Percentiles rank a stretch among this genome's conserved stretches.
Evolutionary conservation across 2,888 invertebrate genomes (phyloP).

Genomic region (Caenorhabditis virilis): DNA sequence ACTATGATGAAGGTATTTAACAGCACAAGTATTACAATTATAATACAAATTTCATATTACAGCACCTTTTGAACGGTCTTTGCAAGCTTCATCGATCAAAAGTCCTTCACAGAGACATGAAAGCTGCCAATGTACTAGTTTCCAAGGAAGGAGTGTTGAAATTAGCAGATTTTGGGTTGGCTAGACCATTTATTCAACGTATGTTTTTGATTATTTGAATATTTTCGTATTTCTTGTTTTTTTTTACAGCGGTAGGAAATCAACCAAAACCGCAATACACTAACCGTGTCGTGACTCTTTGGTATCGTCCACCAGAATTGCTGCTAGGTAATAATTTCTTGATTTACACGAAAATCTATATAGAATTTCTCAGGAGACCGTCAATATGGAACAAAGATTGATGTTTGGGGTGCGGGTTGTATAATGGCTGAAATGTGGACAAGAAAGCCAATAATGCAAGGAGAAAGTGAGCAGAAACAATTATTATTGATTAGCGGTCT

Average conservation of each 20-base stretch:
- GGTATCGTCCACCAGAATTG: constrained; percentile 79
- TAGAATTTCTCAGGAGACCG: constrained; percentile 70
- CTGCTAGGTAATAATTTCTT: constrained; percentile 61
- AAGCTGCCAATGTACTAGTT: constrained; percentile 95
- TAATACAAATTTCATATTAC: constrained; percentile 9
- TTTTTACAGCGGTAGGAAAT: constrained; percentile 1
- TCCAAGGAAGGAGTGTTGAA: constrained; percentile 92
- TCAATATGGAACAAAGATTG: constrained; percentile 94
- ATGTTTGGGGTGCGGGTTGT: constrained; percentile 90
- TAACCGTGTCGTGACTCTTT: constrained; percentile 94
- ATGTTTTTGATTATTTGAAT: background rate
- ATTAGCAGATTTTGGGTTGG: constrained; percentile 95
- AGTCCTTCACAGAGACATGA: constrained; percentile 89
- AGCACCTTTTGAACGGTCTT: constrained; percentile 71
- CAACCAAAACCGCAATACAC: constrained; percentile 76
- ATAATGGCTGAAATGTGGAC: constrained; percentile 99
- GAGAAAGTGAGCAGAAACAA: constrained; percentile 94
- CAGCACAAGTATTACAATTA: no score
- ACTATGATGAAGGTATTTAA: constrained; percentile 84
- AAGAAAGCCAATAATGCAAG: constrained; percentile 76
- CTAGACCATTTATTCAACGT: constrained; percentile 74
- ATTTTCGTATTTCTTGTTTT: background rate
- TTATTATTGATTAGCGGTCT: constrained; percentile 89
- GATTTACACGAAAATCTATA: constrained; percentile 1
- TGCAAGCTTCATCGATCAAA: constrained; percentile 96